Conservation (phyloP, 2,113 vertebrate genomes). For the Melanotaenia duboulayi region DNA sequence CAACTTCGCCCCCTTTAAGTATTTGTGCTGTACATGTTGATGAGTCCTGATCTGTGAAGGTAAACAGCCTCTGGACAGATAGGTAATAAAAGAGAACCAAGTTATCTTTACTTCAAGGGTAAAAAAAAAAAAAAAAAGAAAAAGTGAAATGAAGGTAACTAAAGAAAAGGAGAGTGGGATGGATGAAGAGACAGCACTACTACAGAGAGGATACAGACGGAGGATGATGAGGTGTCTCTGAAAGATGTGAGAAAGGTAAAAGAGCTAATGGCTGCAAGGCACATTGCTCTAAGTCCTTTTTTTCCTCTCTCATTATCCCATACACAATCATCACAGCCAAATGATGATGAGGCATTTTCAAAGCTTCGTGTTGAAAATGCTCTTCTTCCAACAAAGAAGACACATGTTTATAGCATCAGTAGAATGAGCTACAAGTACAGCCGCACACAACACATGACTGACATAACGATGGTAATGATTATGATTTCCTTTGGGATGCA, state of each 20-base stretch:
- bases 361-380: conserved; percentile 1
- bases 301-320: conserved; percentile 13
- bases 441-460: too few relatives aligned
- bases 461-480: neutral
- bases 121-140: conserved; percentile 22
- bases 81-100: conserved; percentile 49
- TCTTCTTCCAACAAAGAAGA: conserved; percentile 4
- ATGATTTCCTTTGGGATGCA: neutral
- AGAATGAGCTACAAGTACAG: neutral
- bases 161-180: conserved; percentile 27
- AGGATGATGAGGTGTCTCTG: conserved; percentile 20
- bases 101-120: conserved; percentile 41
- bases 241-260: conserved; percentile 39
- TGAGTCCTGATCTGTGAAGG: conserved; percentile 50
- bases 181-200: neutral
- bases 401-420: conserved; percentile 7
- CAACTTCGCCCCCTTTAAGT: conserved; percentile 14
- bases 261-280: conserved; percentile 44
- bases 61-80: conserved; percentile 45
- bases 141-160: conserved; percentile 12
- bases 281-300: conserved; percentile 12
- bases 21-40: conserved; percentile 28
- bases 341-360: conserved; percentile 30
- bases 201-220: neutral
- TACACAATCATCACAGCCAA: conserved; percentile 27